Evolutionary conservation across 2,113 vertebrate genomes (phyloP), one percentile per base, ranked within the genome.

Genomic region (Drymodes brunneopygia): DNA sequence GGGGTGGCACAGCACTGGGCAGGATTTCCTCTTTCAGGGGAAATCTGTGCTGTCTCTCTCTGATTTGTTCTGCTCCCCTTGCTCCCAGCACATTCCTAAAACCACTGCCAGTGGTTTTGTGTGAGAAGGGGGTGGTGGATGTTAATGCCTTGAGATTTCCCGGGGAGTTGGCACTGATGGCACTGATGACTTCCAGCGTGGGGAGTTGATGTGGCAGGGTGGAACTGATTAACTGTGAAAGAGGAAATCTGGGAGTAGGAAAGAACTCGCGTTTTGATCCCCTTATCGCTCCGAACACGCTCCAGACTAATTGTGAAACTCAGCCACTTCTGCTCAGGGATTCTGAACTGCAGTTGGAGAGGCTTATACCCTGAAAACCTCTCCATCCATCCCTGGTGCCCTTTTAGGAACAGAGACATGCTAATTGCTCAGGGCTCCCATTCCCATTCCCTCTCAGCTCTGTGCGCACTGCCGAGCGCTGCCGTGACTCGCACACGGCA

Each of bases 11-110:
- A 53, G 65, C 83, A 44, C n/a, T 7, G 4, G 91, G 85, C 80
- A 81, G 92, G 90, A 80, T 96, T 94, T 96, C 92, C 87, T 81
- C 80, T 48, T 60, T 28, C 28, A 69, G 60, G 92, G 82, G 72
- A 86, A 80, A 90, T 67, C 66, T 48, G 1, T 1, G 0, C 54
- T 47, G 60, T 48, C 73, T 85, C 33, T 58, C 36, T 70, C 1
- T 18, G 60, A 56, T 79, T 88, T 81, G 33, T 78, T 64, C 42
- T 70, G 80, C 71, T 77, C 56, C 22, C 54, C 77, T 81, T 24
- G 3, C 25, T 22, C 33, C 18, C 72, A 67, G 40, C 70, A 61
- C 60, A 45, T 33, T 84, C 81, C 73, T n/a, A 14, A 91, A 84
- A 11, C 44, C 73, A 21, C 44, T 22, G 0, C 3, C 42, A 93